Percentiles rank a stretch among this genome's conserved stretches.
These are phyloP conservation scores for Drosophila orena DNA, from an alignment of 1,140 invertebrate species.

Conservation along the genomic window DNA sequence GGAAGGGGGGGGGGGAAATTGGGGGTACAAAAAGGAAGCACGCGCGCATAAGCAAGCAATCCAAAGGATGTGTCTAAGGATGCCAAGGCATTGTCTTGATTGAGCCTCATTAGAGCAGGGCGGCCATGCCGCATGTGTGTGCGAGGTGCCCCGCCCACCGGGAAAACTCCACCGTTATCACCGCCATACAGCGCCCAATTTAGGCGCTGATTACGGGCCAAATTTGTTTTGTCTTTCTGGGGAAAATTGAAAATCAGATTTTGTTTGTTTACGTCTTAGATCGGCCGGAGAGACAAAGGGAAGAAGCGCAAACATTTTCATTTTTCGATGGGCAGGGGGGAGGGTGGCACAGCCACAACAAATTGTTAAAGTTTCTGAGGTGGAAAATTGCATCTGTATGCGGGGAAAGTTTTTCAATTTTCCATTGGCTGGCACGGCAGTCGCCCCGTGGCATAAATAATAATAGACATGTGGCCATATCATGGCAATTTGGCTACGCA, in stretches of 20 bases:
- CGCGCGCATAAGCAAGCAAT: conserved; percentile 79
- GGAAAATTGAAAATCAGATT: conserved; percentile 80
- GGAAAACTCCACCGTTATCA: neutral
- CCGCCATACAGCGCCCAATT: conserved; percentile 36
- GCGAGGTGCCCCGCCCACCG: conserved; percentile 5
- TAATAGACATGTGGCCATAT: conserved; percentile 54
- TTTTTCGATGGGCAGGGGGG: neutral
- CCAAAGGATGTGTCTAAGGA: conserved; percentile 58
- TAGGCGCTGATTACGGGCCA: conserved; percentile 79
- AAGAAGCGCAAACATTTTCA: neutral
- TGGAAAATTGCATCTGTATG: conserved; percentile 83
- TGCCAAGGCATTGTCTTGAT: conserved; percentile 74
- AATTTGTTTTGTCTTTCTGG: conserved; percentile 78
- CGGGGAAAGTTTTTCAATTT: conserved; percentile 80
- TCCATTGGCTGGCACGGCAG: conserved; percentile 65
- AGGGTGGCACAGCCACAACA: conserved; percentile 20
- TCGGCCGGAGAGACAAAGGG: conserved; percentile 16
- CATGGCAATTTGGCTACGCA: conserved; percentile 59
- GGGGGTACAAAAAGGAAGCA: conserved; percentile 54
- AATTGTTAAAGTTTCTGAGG: conserved; percentile 84
- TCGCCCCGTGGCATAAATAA: conserved; percentile 61
- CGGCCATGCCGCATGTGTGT: conserved; percentile 23
- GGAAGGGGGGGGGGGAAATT: too few species aligned
- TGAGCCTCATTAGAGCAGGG: conserved; percentile 69
- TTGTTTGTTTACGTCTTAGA: conserved; percentile 76